Percentiles rank a stretch among this genome's conserved stretches.
These are phyloP conservation scores for Icerya purchasi DNA, from an alignment of 2,888 invertebrate genomes.

Conservation along the genomic window DNA sequence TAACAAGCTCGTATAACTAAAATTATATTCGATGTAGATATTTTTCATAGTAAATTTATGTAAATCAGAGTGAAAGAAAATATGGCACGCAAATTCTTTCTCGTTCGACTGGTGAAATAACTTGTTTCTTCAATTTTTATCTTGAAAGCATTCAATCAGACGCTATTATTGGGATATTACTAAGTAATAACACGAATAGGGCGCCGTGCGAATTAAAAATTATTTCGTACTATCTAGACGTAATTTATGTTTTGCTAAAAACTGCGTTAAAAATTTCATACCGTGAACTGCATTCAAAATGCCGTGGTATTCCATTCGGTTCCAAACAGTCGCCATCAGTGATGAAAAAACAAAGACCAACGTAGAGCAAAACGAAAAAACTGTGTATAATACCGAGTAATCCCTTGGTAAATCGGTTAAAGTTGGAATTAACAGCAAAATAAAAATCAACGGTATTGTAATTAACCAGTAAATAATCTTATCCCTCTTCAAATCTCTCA, in stretches of 20 bases:
- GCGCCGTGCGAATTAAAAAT: no score
- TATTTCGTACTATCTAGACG: no score
- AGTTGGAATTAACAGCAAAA: neutral
- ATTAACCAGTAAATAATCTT: neutral
- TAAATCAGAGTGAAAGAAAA: no score
- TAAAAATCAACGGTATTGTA: neutral
- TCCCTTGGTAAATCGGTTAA: neutral
- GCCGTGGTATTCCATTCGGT: constrained; percentile 7
- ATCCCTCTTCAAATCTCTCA: neutral
- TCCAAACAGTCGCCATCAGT: constrained; percentile 3
- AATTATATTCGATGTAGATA: no score
- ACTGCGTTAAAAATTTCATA: constrained; percentile 5
- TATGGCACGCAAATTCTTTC: no score
- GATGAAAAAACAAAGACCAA: neutral
- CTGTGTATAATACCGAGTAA: neutral
- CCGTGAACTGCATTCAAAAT: constrained; percentile 6
- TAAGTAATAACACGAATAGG: no score
- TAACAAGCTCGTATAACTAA: no score
- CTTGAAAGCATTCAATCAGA: no score
- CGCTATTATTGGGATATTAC: no score
- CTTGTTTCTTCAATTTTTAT: no score
- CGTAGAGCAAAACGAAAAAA: neutral
- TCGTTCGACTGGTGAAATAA: no score
- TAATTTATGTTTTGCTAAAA: neutral
- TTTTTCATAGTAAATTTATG: no score